Evolutionary conservation across 2,888 invertebrate genomes (phyloP), one percentile per base, ranked within the genome.

Genomic region (Ophion ellenae): DNA sequence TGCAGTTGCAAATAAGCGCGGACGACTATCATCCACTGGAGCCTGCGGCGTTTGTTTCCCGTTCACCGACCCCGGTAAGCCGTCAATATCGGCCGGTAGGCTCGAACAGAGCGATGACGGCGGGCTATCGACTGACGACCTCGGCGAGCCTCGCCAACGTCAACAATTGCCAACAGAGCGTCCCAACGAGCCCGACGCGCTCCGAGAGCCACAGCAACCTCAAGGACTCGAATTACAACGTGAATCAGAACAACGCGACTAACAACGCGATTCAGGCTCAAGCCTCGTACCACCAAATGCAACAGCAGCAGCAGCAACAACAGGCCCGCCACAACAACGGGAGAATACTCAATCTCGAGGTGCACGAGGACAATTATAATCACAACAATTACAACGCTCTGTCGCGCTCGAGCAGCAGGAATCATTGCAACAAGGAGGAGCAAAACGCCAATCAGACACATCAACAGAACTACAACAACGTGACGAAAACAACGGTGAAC

Each of bases 141-240:
- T 93, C 93, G 20, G 92, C 94, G 1, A 94, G 94, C 83, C 77
- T 94, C 63, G 94, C 94, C 6, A 94, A 94, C 78, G 94, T 94
- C 3, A 94, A 94, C 88, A 92, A 94, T 88, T 93, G 94, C 89
- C 93, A 93, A 70, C 88, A 90, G 6, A 90, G 84, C 40, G 91
- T 93, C 69, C 91, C 93, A 1, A 92, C 91, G 45, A 94, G 94
- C 67, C 94, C 94, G 0, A 93, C 92, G 0, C 89, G 94, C 4
- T 94, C 94, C 1, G 94, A 94, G 61, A 94, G 94, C 74, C 94
- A 94, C 87, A 93, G 90, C 76, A 94, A 94, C 73, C 88, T 94
- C 24, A 94, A 94, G 63, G 94, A 94, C 40, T 93, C 94, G 1
- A 94, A 94, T 76, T 94, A 92, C 86, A 94, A 94, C 73, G 93